Base-by-base conservation (phyloP, 2,888 invertebrate species). In the Eupelmus urozonus region DNA sequence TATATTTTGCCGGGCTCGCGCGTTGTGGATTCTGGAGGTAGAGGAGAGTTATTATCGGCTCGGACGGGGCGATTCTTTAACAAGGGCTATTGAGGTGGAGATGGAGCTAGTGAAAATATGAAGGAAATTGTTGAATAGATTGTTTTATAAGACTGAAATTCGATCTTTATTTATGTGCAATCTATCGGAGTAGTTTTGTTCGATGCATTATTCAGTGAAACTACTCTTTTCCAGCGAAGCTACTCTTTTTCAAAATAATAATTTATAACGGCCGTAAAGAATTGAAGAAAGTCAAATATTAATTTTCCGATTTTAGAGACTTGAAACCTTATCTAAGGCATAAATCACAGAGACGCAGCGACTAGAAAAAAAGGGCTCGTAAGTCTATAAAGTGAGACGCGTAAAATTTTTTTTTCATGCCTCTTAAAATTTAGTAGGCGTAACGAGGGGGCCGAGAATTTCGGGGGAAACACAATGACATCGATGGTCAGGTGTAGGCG, bases 401-500 rank as follows among this genome's bases (percentile, higher is more conserved):
- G 9, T 34, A 9, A 34, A 45, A 45, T 45, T 45, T 13, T 45
- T 13, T 16, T 7, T 9, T 13, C 9, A 13, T 45, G 45, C 13
- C 16, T 9, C 13, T 45, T 45, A 45, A 34, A 34, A 5, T 45
- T 45, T 42, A 57, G 45, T 59, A 45, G 59, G 57, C 59, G 70
- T 59, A 45, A 70, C 42, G n/a, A 70, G 59, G 27, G 42, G 59
- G 27, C 9, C 42, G 40, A 34, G 51, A 27, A 60, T 55, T 55
- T 67, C 25, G 1, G 40, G n/a, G n/a, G 23, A 29, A 67, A 40
- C 2, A 67, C 67, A 55, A 55, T 67, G 55, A 67, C 55, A 34
- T 7, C 29, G 25, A 25, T 13, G 51, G 49, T 67, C 29, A 51
- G 57, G 60, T 27, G 59, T 60, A 60, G 71, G 70, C 20, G 59